These are phyloP conservation scores for Orchestia grillus DNA, from an alignment of 1,140 invertebrate genomes.

Conservation along the genomic window DNA sequence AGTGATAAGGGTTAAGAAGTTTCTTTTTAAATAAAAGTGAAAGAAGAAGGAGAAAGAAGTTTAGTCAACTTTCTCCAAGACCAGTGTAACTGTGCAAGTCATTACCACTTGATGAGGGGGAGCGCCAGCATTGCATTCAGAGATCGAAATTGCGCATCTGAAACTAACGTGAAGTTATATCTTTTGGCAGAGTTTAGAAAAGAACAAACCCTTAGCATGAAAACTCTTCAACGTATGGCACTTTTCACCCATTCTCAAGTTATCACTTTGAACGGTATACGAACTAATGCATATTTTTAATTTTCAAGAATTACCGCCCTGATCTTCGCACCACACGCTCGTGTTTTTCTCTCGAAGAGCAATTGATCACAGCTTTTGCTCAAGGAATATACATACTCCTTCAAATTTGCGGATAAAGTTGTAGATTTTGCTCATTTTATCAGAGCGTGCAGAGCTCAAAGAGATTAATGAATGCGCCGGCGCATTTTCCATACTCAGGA, in stretches of 20 bases:
- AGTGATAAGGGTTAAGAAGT: background rate
- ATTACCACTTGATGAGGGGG: too few relatives aligned
- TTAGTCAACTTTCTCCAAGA: too few relatives aligned
- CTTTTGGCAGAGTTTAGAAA: too few relatives aligned
- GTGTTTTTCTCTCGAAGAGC: background rate
- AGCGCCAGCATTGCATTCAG: too few relatives aligned
- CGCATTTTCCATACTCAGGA: constrained; percentile 54
- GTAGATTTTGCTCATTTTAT: constrained; percentile 41
- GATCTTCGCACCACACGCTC: background rate
- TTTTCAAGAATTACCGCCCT: background rate
- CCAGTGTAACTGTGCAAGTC: too few relatives aligned
- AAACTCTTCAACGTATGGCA: too few relatives aligned
- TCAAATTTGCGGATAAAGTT: constrained; percentile 29
- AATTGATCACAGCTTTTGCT: background rate
- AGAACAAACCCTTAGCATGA: too few relatives aligned
- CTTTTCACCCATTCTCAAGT: too few relatives aligned
- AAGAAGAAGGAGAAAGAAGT: background rate
- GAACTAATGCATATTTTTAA: background rate
- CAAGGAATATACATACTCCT: background rate
- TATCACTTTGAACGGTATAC: background rate
- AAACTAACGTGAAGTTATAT: too few relatives aligned
- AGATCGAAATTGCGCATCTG: too few relatives aligned
- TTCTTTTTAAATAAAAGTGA: background rate
- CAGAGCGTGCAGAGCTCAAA: background rate
- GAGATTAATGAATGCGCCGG: constrained; percentile 45